Conservation (phyloP, 2,888 invertebrate genomes). For the Epirrita christyi region DNA sequence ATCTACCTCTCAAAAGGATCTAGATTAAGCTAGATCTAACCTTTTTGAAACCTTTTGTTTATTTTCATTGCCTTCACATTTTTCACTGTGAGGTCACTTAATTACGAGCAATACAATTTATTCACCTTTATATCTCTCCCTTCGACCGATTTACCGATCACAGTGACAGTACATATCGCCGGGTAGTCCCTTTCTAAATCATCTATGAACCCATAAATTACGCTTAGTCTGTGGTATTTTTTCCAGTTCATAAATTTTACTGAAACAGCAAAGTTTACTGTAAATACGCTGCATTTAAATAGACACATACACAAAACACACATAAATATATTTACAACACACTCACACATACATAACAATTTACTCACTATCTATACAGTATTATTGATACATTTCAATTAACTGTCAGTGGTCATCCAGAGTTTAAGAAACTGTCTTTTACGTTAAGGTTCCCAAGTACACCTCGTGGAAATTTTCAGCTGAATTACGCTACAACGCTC, state of each 20-base stretch:
- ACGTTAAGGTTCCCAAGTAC: too few relatives aligned
- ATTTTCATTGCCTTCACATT: neutral
- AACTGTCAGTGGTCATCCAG: too few relatives aligned
- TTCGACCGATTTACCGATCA: conserved; percentile 91
- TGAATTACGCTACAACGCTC: too few relatives aligned
- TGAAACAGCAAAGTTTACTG: conserved; percentile 44
- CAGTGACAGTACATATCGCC: conserved; percentile 88
- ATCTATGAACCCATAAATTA: conserved; percentile 91
- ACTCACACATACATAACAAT: too few relatives aligned
- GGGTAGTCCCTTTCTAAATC: conserved; percentile 91
- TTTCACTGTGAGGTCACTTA: conserved; percentile 7
- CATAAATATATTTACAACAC: too few relatives aligned
- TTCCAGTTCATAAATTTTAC: conserved; percentile 88
- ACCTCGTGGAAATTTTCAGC: too few relatives aligned
- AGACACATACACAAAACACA: too few relatives aligned
- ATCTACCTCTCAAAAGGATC: too few relatives aligned
- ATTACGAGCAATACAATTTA: conserved; percentile 19
- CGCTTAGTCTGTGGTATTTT: conserved; percentile 89
- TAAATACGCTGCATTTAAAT: neutral
- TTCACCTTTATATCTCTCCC: conserved; percentile 89
- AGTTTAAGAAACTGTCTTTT: too few relatives aligned
- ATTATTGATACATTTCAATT: too few relatives aligned
- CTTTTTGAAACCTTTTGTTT: neutral
- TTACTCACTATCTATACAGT: too few relatives aligned
- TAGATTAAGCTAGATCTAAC: too few relatives aligned